Conservation (phyloP, 1,140 invertebrate genomes). For the Episyrphus balteatus region DNA sequence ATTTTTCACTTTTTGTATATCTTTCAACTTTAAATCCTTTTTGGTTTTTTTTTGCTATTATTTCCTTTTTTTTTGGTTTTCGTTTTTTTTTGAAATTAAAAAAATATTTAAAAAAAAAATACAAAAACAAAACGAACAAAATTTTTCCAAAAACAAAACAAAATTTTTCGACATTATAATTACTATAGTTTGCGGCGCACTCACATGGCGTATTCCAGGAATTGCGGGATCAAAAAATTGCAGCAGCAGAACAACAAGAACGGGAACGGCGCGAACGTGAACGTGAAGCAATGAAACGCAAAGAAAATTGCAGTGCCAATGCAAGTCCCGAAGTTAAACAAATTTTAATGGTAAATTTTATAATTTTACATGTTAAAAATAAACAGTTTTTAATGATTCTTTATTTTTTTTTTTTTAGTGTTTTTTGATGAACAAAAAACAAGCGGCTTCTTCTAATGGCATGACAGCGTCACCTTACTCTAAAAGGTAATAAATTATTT, state of each 20-base stretch:
- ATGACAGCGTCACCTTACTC: slow-evolving; percentile 59
- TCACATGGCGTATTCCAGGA: slow-evolving; percentile 46
- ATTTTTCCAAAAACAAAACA: neutral
- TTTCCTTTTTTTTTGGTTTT: neutral
- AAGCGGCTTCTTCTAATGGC: slow-evolving; percentile 66
- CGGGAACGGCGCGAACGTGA: slow-evolving; percentile 50
- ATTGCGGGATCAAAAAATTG: slow-evolving; percentile 72
- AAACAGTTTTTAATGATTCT: neutral
- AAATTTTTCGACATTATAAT: slow-evolving; percentile 15
- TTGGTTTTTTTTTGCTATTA: neutral
- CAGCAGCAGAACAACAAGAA: slow-evolving; percentile 45
- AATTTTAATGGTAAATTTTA: slow-evolving; percentile 62
- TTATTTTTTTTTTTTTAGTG: slow-evolving; percentile 46
- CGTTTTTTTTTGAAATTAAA: slow-evolving; percentile 1
- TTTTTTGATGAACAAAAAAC: slow-evolving; percentile 83
- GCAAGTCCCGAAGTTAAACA: slow-evolving; percentile 94
- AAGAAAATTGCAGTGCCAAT: slow-evolving; percentile 90
- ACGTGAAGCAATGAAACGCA: slow-evolving; percentile 66
- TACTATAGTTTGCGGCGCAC: slow-evolving; percentile 35
- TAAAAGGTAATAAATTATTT: slow-evolving; percentile 54
- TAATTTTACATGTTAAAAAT: neutral
- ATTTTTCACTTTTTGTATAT: neutral
- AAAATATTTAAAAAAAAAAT: neutral
- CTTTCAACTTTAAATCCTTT: neutral
- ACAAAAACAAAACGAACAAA: slow-evolving; percentile 5